These are phyloP conservation scores for Paramacrobiotus metropolitanus DNA, from an alignment of 1,140 invertebrate genomes.

Conservation along the genomic window DNA sequence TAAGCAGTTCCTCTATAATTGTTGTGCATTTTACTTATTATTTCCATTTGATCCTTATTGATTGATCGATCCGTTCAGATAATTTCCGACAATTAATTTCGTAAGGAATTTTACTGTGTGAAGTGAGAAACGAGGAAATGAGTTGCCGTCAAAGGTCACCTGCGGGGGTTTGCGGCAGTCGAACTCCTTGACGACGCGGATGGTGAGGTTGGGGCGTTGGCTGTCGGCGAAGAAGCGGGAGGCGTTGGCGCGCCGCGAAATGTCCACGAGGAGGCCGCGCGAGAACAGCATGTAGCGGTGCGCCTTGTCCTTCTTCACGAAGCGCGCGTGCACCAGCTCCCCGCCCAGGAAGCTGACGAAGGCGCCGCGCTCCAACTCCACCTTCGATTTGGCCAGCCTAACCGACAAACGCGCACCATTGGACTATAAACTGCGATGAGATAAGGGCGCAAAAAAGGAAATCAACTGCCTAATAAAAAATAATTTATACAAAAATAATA, in stretches of 20 bases:
- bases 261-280: background rate
- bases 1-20: no score
- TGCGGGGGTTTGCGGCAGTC: background rate
- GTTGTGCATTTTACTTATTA: no score
- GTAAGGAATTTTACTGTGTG: no score
- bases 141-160: background rate
- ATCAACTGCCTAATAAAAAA: no score
- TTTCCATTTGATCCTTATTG: no score
- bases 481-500: no score
- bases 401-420: no score
- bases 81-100: no score
- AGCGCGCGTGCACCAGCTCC: background rate
- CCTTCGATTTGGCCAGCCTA: background rate
- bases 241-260: background rate
- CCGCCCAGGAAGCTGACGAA: background rate
- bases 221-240: background rate
- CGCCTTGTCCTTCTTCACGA: background rate
- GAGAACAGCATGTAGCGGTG: background rate
- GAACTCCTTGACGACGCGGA: background rate
- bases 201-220: background rate
- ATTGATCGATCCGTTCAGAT: no score
- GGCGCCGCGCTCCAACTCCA: background rate
- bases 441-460: no score
- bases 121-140: no score
- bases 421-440: no score